Conservation (phyloP, 2,888 invertebrate genomes). For the Hanleya hanleyi region DNA sequence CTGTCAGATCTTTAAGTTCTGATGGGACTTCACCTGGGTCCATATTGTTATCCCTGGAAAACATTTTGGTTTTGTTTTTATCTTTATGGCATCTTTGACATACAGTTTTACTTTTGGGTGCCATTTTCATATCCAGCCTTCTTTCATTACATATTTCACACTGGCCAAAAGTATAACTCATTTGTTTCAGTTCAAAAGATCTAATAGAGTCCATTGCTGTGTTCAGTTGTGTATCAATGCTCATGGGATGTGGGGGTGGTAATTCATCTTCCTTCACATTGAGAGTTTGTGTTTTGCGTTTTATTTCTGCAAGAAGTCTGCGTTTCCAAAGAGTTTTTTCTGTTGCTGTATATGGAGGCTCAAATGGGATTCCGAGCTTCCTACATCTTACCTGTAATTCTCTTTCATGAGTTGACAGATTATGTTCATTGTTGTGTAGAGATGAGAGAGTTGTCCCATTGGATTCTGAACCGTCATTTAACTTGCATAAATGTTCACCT, state of each 20-base stretch:
- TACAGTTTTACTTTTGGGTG: neutral
- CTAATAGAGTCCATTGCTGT: slow-evolving; percentile 14
- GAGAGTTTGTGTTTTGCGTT: neutral
- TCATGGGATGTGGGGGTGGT: neutral
- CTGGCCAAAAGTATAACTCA: slow-evolving; percentile 24
- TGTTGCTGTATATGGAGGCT: no score
- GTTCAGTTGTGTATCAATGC: neutral
- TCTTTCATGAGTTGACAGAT: no score
- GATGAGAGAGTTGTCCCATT: no score
- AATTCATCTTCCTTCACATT: no score
- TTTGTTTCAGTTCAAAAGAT: slow-evolving; percentile 32
- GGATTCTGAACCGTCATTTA: no score
- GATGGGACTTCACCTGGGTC: slow-evolving; percentile 14
- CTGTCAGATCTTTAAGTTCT: slow-evolving; percentile 2
- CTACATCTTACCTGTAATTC: no score
- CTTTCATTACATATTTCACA: slow-evolving; percentile 26
- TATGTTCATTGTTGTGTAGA: no score
- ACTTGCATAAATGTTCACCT: no score
- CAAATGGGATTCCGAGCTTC: no score
- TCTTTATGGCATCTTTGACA: slow-evolving; percentile 22
- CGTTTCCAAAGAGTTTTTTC: no score
- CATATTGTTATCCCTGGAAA: slow-evolving; percentile 37
- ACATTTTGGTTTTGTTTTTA: slow-evolving; percentile 30
- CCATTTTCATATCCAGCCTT: slow-evolving; percentile 16
- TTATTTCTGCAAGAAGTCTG: no score